These are phyloP conservation scores for Origma solitaria DNA, from an alignment of 2,113 vertebrate species.

Conservation along the genomic window DNA sequence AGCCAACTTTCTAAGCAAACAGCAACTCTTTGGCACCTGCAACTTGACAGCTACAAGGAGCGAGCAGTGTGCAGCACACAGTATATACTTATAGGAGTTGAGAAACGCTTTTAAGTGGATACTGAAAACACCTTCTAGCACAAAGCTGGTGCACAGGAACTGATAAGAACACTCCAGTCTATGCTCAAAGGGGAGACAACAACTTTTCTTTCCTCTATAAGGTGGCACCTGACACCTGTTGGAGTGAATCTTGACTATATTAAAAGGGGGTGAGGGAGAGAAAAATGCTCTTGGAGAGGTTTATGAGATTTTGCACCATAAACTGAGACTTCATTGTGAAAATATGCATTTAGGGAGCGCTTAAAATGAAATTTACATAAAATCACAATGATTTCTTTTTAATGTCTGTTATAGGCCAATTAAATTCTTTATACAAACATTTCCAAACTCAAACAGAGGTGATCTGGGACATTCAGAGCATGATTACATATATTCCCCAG, in stretches of 20 bases:
- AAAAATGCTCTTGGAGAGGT: neutral
- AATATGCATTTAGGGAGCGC: neutral
- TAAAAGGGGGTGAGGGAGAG: neutral
- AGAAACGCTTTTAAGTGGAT: neutral
- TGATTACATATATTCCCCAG: neutral
- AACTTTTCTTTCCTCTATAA: neutral
- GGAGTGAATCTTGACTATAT: neutral
- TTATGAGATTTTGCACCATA: neutral
- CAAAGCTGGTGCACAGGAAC: neutral
- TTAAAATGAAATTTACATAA: constrained; percentile 17
- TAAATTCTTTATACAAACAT: neutral
- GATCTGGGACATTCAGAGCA: neutral
- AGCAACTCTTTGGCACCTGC: neutral
- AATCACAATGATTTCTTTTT: neutral
- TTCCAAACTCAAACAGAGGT: neutral
- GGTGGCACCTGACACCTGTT: neutral
- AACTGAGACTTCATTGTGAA: neutral
- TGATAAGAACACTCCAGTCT: neutral
- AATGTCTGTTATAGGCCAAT: neutral
- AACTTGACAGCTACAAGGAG: neutral
- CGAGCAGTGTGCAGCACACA: neutral
- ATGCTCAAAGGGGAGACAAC: neutral
- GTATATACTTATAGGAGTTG: neutral
- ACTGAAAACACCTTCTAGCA: neutral
- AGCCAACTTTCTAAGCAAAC: neutral